phyloP scores from a whole-genome alignment of 2,797 vertebrate genomes.

The Chrosomus eos region DNA sequence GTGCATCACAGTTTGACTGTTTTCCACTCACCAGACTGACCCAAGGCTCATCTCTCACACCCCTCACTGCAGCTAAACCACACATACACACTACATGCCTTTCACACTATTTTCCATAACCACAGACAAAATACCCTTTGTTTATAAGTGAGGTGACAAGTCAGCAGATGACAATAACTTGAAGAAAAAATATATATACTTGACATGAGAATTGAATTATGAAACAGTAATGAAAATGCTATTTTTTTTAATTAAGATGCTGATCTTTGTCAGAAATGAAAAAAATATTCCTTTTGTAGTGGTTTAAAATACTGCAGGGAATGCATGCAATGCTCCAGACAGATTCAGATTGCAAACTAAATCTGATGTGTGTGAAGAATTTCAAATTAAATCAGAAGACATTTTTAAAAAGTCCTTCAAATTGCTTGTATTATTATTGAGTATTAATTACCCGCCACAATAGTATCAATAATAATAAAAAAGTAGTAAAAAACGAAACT shows the following conservation, averaged over 20 bases:
- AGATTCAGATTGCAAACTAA: background rate
- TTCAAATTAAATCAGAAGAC: background rate
- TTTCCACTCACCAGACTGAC: conserved; percentile 41
- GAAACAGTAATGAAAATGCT: background rate
- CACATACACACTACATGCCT: background rate
- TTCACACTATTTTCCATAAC: conserved; percentile 12
- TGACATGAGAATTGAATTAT: background rate
- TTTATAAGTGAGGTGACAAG: background rate
- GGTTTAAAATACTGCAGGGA: background rate
- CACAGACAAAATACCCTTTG: conserved; percentile 15
- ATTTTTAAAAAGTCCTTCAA: background rate
- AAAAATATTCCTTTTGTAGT: background rate
- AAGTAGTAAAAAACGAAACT: background rate
- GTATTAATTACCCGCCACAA: background rate
- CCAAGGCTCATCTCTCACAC: background rate
- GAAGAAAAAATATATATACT: background rate
- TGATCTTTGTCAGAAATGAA: background rate
- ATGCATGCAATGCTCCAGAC: background rate
- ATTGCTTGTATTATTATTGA: background rate
- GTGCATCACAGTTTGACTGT: conserved; percentile 33
- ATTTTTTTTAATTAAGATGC: background rate
- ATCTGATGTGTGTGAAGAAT: background rate
- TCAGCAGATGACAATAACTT: no score
- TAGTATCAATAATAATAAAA: background rate
- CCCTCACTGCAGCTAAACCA: conserved; percentile 24